Percentiles rank a stretch among this genome's conserved stretches.
Evolutionary conservation across 2,113 vertebrate species (phyloP).

Genomic region (Ictalurus furcatus): DNA sequence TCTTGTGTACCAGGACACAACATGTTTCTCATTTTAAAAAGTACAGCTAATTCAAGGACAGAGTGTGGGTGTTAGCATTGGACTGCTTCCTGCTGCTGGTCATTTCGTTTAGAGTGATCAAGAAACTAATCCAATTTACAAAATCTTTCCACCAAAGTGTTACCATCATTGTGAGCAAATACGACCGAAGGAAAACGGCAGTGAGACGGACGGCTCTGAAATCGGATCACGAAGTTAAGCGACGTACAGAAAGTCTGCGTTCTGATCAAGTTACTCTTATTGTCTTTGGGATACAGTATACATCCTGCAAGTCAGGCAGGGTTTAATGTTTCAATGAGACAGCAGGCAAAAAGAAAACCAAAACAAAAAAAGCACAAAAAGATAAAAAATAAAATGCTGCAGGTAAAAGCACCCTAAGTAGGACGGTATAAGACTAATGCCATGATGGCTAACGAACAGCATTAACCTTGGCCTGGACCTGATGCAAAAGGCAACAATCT

Average conservation of each 20-base stretch:
- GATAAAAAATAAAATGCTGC: background rate
- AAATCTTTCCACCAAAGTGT: background rate
- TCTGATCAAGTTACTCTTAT: conserved; percentile 28
- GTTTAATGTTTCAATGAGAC: conserved; percentile 22
- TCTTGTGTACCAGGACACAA: conserved; percentile 3
- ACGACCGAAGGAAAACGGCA: background rate
- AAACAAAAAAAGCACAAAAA: background rate
- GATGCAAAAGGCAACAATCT: conserved; percentile 48
- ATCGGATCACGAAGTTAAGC: conserved; percentile 19
- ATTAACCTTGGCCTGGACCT: conserved; percentile 44
- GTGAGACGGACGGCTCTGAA: background rate
- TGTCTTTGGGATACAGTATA: conserved; percentile 8
- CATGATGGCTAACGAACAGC: conserved; percentile 39
- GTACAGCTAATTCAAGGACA: conserved; percentile 14
- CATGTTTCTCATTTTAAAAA: conserved; percentile 7
- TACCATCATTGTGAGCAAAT: background rate
- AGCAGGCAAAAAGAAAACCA: background rate
- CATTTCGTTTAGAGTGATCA: background rate
- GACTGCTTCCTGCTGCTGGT: background rate
- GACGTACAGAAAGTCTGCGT: conserved; percentile 15
- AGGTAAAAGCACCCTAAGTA: conserved; percentile 22
- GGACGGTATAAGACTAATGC: conserved; percentile 29
- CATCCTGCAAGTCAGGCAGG: conserved; percentile 24
- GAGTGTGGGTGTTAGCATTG: background rate
- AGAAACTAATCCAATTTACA: conserved; percentile 18